Evolutionary conservation across 2,113 vertebrate genomes (phyloP).

Genomic region (Oryzias celebensis): DNA sequence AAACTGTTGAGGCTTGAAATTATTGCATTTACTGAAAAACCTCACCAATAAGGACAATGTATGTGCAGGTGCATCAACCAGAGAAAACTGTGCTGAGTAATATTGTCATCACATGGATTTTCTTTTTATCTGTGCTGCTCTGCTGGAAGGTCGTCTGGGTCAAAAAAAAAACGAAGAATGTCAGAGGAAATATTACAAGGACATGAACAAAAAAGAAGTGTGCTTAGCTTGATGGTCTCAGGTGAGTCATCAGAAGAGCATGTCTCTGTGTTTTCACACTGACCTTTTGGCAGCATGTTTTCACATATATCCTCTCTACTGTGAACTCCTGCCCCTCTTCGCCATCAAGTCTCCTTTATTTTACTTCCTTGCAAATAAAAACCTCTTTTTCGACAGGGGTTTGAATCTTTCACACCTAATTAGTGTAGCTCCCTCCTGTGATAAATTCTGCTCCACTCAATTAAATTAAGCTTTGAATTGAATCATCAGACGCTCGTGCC

Average conservation of each 20-base stretch:
- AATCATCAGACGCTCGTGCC: slow-evolving; percentile 44
- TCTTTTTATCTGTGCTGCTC: not conserved
- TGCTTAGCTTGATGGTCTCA: slow-evolving; percentile 23
- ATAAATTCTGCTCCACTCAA: slow-evolving; percentile 26
- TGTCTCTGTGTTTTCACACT: slow-evolving; percentile 50
- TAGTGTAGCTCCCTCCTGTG: slow-evolving; percentile 15
- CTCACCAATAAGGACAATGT: not conserved
- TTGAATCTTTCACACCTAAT: slow-evolving; percentile 37
- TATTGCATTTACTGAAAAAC: not conserved
- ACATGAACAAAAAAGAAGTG: slow-evolving; percentile 8
- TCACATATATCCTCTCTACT: slow-evolving; percentile 24
- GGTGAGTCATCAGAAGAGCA: slow-evolving; percentile 65
- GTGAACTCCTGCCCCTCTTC: slow-evolving; percentile 24
- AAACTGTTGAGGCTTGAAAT: not conserved
- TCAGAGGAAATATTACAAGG: slow-evolving; percentile 2
- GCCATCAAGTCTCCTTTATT: slow-evolving; percentile 20
- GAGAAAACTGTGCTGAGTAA: not conserved
- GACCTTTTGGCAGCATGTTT: slow-evolving; percentile 54
- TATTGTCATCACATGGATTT: slow-evolving; percentile 8
- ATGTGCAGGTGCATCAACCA: not conserved
- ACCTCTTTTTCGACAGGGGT: slow-evolving; percentile 1
- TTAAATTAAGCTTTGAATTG: slow-evolving; percentile 39
- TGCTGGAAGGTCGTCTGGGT: not conserved
- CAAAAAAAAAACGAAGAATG: not conserved
- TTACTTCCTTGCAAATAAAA: slow-evolving; percentile 15